Base-by-base conservation (phyloP, 2,113 vertebrate genomes). In the Glaucidium brasilianum region DNA sequence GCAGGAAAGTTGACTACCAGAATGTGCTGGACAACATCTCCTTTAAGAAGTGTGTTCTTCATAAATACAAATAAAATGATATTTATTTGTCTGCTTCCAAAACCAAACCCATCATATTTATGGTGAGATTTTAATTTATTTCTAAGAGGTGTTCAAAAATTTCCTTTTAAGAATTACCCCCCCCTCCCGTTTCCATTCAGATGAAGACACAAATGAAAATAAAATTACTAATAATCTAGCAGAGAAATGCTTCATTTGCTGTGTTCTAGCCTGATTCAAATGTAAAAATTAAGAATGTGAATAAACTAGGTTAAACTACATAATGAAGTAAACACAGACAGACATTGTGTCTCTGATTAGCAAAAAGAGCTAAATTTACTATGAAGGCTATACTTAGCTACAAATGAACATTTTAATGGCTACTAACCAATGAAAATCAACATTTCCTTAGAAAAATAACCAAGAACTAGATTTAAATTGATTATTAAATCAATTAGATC, bases 401-500 rank as follows among this genome's bases (percentile, higher is more conserved):
- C 84, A 85, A 85, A 96, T 78, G 55, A 92, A 72, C 39, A 22
- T 69, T 93, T 92, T 94, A 96, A 92, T 90, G 56, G 86, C 49
- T 74, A 81, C 21, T 85, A 81, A 85, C 68, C 66, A 75, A 92
- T 17, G 60, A 89, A 94, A 95, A 96, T 75, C 93, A 97, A 94
- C 80, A 43, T 49, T 72, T 85, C 73, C 77, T 81, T 85, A 64
- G 68, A 89, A 95, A 94, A 96, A 94, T 75, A 95, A 81, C 80
- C 25, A 87, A 94, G 69, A 96, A 96, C 69, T 87, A 85, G 67
- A 88, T 93, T 82, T 84, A 87, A 95, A 91, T 93, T 79, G 92
- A 92, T 91, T 90, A 91, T 92, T 67, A 78, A 94, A 96, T 96
- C 89, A 95, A 92, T 95, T 74, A 89, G 89, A 94, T 96, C 93